Evolutionary conservation across 2,113 vertebrate species (phyloP).

Genomic region (Calonectris borealis): DNA sequence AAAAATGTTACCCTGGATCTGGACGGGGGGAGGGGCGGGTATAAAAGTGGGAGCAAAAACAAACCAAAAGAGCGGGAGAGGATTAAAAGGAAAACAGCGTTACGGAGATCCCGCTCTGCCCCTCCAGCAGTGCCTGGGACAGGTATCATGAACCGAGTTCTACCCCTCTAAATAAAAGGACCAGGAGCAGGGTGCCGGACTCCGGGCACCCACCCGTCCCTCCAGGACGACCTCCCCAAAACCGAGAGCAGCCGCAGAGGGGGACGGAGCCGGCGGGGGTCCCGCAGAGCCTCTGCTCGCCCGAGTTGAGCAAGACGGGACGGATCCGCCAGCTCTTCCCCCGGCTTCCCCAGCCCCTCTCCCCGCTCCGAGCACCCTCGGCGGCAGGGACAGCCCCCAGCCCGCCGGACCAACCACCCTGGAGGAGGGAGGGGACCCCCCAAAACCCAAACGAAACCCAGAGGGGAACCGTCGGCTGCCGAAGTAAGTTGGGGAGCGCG

Average conservation of each 20-base stretch:
- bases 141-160: background rate
- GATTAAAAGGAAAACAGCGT: background rate
- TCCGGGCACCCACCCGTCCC: no score
- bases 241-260: background rate
- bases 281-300: background rate
- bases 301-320: background rate
- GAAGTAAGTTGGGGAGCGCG: background rate
- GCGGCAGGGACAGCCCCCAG: background rate
- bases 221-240: background rate
- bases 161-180: no score
- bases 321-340: background rate
- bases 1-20: constrained; percentile 93
- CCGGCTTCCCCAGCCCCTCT: background rate
- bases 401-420: background rate
- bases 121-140: background rate
- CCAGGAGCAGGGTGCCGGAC: rapidly evolving
- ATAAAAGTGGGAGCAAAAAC: background rate
- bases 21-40: background rate
- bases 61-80: background rate
- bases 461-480: background rate
- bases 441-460: background rate
- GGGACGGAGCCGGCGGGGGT: background rate
- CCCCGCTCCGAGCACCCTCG: background rate
- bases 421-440: background rate
- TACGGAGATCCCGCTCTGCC: background rate